Percentiles rank a stretch among this genome's conserved stretches.
Evolutionary conservation across 2,797 vertebrate genomes (phyloP).

Genomic region (Neosalanx taihuensis): DNA sequence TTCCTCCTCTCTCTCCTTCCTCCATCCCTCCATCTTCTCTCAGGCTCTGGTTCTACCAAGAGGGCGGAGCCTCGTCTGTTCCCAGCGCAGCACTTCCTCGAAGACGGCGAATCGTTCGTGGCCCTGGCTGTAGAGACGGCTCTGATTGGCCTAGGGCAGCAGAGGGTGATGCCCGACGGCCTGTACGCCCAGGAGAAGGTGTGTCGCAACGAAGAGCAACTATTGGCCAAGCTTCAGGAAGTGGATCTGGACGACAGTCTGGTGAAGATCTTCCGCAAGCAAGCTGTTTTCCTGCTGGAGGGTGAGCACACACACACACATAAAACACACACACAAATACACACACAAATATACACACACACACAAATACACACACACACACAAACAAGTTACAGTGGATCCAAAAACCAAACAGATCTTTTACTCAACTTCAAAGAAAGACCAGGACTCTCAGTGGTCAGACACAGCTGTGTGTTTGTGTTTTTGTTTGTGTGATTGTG

Average conservation of each 20-base stretch:
- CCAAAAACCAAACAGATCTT: no score
- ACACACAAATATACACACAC: background rate
- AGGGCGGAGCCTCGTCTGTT: constrained; percentile 78
- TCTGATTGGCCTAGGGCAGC: constrained; percentile 89
- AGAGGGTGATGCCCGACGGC: constrained; percentile 93
- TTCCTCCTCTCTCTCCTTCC: background rate
- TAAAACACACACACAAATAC: no score
- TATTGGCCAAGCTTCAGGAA: constrained; percentile 90
- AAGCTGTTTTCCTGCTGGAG: constrained; percentile 91
- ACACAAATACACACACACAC: background rate
- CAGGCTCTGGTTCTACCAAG: constrained; percentile 76
- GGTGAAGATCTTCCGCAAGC: constrained; percentile 92
- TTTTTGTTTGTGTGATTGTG: constrained; percentile 1
- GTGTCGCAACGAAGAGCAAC: constrained; percentile 92
- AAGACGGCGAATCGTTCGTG: constrained; percentile 87
- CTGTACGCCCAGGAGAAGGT: constrained; percentile 96
- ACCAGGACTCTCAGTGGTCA: background rate
- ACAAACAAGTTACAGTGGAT: background rate
- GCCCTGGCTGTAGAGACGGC: constrained; percentile 89
- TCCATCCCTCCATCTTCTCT: constrained; percentile 20
- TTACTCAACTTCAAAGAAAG: background rate
- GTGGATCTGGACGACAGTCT: constrained; percentile 83
- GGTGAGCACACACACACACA: constrained; percentile 76
- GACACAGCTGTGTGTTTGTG: background rate
- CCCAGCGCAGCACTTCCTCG: constrained; percentile 79